Conservation (phyloP, 2,113 vertebrate genomes). For the Cyanistes caeruleus region DNA sequence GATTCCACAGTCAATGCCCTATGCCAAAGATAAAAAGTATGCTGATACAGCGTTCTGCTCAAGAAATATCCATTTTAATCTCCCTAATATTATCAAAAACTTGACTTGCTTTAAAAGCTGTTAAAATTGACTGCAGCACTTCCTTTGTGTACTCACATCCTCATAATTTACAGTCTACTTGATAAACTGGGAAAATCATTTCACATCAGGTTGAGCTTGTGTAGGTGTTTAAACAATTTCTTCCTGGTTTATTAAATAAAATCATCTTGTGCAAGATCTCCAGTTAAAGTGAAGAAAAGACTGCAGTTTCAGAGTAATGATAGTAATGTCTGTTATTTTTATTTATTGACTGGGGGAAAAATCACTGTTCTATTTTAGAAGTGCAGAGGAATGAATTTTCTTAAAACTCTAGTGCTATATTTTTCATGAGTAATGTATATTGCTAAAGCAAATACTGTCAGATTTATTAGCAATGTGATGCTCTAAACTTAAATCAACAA, state of each 20-base stretch:
- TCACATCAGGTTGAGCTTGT: neutral
- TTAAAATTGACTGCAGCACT: neutral
- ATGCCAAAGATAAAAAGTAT: neutral
- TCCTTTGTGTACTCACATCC: neutral
- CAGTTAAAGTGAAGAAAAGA: neutral
- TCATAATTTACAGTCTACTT: neutral
- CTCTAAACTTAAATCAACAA: neutral
- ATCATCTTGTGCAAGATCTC: neutral
- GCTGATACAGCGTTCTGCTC: neutral
- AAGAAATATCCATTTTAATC: neutral
- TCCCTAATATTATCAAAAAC: neutral
- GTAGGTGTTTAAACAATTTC: neutral
- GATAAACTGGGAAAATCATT: neutral
- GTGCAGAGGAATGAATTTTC: constrained; percentile 17
- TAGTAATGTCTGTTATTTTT: neutral
- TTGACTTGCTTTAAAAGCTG: neutral
- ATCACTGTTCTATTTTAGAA: neutral
- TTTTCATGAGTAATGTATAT: neutral
- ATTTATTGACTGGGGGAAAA: constrained; percentile 2
- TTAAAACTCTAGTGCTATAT: neutral
- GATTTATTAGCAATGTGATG: constrained; percentile 4
- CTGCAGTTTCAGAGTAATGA: neutral
- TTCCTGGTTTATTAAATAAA: neutral
- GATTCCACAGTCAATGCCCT: neutral
- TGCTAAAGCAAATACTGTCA: neutral